Base-by-base conservation (phyloP, 1,140 invertebrate species). In the Gonioctena quinquepunctata region DNA sequence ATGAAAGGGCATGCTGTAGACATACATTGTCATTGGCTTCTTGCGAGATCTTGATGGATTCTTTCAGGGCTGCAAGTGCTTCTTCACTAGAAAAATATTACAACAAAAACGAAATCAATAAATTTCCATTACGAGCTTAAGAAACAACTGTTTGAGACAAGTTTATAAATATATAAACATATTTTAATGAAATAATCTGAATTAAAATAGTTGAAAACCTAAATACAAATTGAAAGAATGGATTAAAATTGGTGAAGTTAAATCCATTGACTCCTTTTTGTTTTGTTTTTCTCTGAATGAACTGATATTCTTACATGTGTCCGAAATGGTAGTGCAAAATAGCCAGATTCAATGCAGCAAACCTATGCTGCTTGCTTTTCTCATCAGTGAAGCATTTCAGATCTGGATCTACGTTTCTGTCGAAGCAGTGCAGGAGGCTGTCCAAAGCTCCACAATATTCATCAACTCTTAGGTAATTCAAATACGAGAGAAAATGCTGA, bases 271-370 rank as follows among this genome's bases (percentile, higher is more conserved):
- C n/a, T n/a, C n/a, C n/a, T n/a, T n/a, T n/a, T n/a, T n/a, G n/a
- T n/a, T n/a, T n/a, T n/a, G n/a, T n/a, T n/a, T n/a, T n/a, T n/a
- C n/a, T n/a, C n/a, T n/a, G n/a, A n/a, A n/a, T n/a, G n/a, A 42
- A 54, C 19, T 13, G 18, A 57, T 25, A 27, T 60, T 84, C 86
- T 86, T 86, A 94, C 90, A 90, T 93, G 75, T 96, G 93, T 8
- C 91, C 91, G 84, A 97, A 96, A 74, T 93, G 89, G 49, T 91
- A 92, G 83, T 96, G 94, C 68, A 97, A 86, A 23, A 94, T 91
- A 2, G 94, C 94, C 68, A 97, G 84, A 84, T 97, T 97, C 0
- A 97, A 84, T 25, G 94, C 93, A 11, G 95, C 95, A 84, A 95
- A 97, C 78, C 95, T 87, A 78, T 92, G 93, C 63, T 90, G 90